phyloP scores from a whole-genome alignment of 2,888 invertebrate genomes.

The Heliothis peltigera region DNA sequence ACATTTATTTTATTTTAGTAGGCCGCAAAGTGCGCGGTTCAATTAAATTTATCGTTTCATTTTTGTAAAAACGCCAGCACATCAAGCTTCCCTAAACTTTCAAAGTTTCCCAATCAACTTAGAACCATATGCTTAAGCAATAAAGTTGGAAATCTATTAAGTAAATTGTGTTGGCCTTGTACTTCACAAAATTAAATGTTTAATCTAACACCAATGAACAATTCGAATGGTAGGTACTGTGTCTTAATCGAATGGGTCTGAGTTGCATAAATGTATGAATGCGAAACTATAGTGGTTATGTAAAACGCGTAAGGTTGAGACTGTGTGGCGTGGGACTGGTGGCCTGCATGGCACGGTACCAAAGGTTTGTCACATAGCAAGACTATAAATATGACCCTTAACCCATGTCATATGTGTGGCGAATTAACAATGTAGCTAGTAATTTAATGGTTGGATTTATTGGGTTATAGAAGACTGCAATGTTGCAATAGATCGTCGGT shows the following conservation, averaged over 20 bases:
- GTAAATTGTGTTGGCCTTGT: too few relatives aligned
- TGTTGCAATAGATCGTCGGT: too few relatives aligned
- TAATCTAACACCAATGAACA: constrained; percentile 38
- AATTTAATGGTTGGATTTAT: background rate
- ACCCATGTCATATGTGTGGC: constrained; percentile 1
- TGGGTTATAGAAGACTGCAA: background rate
- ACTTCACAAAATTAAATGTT: constrained; percentile 56
- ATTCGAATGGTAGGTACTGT: constrained; percentile 54
- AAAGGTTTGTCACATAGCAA: constrained; percentile 13
- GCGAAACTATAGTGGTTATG: constrained; percentile 42
- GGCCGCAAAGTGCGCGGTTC: background rate
- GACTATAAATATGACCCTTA: constrained; percentile 7
- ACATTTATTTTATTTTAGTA: background rate
- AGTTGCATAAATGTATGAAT: constrained; percentile 42
- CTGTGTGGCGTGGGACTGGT: constrained; percentile 38
- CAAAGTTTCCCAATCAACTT: too few relatives aligned
- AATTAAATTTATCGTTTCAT: constrained; percentile 23
- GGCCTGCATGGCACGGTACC: constrained; percentile 30
- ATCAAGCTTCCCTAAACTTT: too few relatives aligned
- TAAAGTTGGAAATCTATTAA: too few relatives aligned
- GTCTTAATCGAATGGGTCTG: constrained; percentile 67
- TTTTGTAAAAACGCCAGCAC: too few relatives aligned
- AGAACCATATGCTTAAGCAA: too few relatives aligned
- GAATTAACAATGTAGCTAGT: background rate
- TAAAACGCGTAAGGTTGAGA: constrained; percentile 46